Conservation (phyloP, 30 jellyfish, hydroid and myxozoan genomes). For the Aurelia sp. region DNA sequence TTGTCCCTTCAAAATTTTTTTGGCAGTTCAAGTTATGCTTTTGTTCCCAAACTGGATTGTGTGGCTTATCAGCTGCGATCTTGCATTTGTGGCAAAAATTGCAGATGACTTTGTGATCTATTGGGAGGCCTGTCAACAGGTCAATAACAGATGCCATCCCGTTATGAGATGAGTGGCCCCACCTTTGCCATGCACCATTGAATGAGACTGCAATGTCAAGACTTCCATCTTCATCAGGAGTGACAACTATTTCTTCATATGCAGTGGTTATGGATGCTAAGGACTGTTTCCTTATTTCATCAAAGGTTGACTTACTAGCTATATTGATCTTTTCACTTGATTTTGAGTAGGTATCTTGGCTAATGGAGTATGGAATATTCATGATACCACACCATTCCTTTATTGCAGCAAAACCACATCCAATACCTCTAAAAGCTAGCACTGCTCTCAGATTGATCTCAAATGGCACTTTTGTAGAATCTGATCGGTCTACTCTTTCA, state of each 20-base stretch:
- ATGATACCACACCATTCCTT: too few relatives aligned
- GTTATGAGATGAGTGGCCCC: slow-evolving; percentile 6
- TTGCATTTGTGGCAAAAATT: neutral
- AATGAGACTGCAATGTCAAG: slow-evolving; percentile 1
- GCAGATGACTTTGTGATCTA: neutral
- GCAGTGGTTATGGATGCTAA: too few relatives aligned
- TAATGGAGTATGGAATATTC: too few relatives aligned
- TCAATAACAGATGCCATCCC: slow-evolving; percentile 1
- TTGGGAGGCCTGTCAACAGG: neutral
- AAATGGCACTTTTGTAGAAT: too few relatives aligned
- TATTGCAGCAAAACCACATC: too few relatives aligned
- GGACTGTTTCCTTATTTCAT: too few relatives aligned
- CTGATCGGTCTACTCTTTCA: too few relatives aligned
- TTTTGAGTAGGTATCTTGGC: too few relatives aligned
- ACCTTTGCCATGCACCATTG: neutral
- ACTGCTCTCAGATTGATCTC: too few relatives aligned
- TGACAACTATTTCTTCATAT: neutral
- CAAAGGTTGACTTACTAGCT: too few relatives aligned
- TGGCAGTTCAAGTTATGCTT: neutral
- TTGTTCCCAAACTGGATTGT: neutral
- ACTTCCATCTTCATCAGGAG: neutral
- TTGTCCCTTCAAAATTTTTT: neutral
- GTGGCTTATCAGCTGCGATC: neutral
- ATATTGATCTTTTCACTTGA: too few relatives aligned
- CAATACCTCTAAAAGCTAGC: too few relatives aligned